These are phyloP conservation scores for Tetramorium simillimum DNA, from an alignment of 1,140 invertebrate genomes.

Conservation along the genomic window DNA sequence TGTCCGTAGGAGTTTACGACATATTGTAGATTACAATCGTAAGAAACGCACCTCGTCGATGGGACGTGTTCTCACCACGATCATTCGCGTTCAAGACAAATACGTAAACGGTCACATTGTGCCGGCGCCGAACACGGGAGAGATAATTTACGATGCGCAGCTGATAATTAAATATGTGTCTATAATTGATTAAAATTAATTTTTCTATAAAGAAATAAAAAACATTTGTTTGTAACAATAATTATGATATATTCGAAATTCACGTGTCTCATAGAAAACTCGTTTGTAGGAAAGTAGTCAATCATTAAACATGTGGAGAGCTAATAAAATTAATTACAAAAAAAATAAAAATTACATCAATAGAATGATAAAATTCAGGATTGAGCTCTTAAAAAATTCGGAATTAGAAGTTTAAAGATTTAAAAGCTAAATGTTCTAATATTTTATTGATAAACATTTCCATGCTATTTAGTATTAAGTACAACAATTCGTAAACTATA, in stretches of 20 bases:
- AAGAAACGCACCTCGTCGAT: constrained; percentile 14
- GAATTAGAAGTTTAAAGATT: neutral
- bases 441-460: neutral
- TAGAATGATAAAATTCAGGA: neutral
- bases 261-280: neutral
- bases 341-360: neutral
- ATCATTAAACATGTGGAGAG: neutral
- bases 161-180: constrained; percentile 13
- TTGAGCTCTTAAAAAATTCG: neutral
- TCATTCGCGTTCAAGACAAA: constrained; percentile 28
- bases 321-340: neutral
- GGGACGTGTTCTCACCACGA: neutral
- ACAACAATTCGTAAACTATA: neutral
- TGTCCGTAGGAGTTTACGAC: constrained; percentile 20
- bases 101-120: constrained; percentile 9
- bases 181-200: constrained; percentile 17
- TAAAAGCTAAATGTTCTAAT: neutral
- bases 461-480: neutral
- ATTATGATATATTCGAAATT: neutral
- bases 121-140: neutral
- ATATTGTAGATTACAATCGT: constrained; percentile 43
- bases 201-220: neutral
- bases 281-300: neutral
- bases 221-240: neutral
- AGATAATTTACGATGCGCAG: constrained; percentile 28